Evolutionary conservation across 53 echinoderm and acorn worm species (phyloP), one percentile per base, ranked within the genome.

Genomic region (Zoroaster sp.): DNA sequence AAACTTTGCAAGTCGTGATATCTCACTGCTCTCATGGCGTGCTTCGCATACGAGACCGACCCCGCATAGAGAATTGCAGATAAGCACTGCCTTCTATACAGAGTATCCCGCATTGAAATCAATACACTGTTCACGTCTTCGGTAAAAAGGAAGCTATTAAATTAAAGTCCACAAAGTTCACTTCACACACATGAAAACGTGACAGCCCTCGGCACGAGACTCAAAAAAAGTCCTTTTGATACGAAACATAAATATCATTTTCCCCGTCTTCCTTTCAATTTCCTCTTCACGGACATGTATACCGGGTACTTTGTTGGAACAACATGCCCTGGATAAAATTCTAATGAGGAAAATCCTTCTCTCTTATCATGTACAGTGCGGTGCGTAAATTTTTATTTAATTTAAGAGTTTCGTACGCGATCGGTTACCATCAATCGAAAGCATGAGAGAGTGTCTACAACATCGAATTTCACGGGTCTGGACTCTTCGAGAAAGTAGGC

Each of bases 341-440:
- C 4, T 49, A 31, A 10, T 30, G 17, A 49, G 47, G 34, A 14
- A 34, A 33, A 18, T 32, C 6, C 76, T 31, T 12, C 12, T 35
- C 14, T 30, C 1, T 12, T 46, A 31, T 47, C 34, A 35, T 20
- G 2, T 44, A 66, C 42, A 11, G 44, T 15, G 63, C 63, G 28
- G 11, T 5, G 18, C 4, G 43, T 45, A 43, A 66, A 43, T 33
- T 78, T 38, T 53, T 14, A 81, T 81, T 66, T 81, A 67, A 81
- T 81, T 80, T 66, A 32, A 67, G 68, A 39, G 13, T 67, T 41
- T 20, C 66, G 13, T n/a, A 23, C 43, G 28, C 30, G 66, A 40
- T 81, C 67, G 15, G 81, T 81, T 66, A 67, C 81, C 39, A 42
- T 17, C 18, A 67, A 81, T 81, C 66, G 40, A 81, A 81, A 17